These are phyloP conservation scores for Holcopasites calliopsidis DNA, from an alignment of 1,140 invertebrate species.

Conservation along the genomic window DNA sequence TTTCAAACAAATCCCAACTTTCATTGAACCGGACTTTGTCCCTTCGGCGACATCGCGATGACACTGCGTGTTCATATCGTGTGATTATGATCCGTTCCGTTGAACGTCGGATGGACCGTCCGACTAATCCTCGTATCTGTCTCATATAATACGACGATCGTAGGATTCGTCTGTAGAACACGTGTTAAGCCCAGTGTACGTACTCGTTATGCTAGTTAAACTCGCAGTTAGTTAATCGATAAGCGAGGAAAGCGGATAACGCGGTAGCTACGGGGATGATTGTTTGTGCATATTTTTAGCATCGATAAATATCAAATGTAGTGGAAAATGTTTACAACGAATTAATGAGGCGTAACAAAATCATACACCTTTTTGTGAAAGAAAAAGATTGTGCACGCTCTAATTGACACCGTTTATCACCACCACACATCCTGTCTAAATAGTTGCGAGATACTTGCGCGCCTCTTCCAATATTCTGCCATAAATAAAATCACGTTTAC, in stretches of 20 bases:
- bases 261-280: not conserved
- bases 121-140: too few relatives aligned
- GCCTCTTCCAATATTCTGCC: not conserved
- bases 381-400: constrained; percentile 42
- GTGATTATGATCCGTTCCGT: too few relatives aligned
- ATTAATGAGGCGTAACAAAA: constrained; percentile 33
- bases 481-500: constrained; percentile 1
- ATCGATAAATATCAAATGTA: constrained; percentile 7
- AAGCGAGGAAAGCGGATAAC: not conserved
- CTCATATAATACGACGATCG: too few relatives aligned
- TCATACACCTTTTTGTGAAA: constrained; percentile 34
- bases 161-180: too few relatives aligned
- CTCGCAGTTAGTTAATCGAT: not conserved
- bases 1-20: too few relatives aligned
- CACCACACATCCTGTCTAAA: not conserved
- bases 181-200: too few relatives aligned
- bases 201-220: too few relatives aligned
- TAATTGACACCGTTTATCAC: not conserved
- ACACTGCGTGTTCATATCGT: too few relatives aligned
- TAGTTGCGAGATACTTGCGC: not conserved
- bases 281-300: constrained; percentile 30
- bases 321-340: constrained; percentile 46
- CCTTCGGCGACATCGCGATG: too few relatives aligned
- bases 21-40: too few relatives aligned
- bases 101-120: too few relatives aligned